Evolutionary conservation across 2,888 invertebrate genomes (phyloP).

Genomic region (Lycocerus yunnanus): DNA sequence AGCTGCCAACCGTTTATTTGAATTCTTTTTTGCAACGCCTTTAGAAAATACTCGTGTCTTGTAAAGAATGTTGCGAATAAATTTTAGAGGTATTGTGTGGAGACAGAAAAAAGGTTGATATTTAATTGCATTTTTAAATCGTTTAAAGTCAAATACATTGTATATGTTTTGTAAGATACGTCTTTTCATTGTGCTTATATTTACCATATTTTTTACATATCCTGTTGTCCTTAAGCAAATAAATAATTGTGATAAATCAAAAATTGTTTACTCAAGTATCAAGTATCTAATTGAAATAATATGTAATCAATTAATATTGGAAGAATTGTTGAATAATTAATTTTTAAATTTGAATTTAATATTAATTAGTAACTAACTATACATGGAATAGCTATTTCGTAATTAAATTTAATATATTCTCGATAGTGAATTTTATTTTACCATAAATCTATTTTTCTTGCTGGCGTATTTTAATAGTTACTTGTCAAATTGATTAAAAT

Average conservation of each 20-base stretch:
- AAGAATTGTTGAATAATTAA: too few relatives aligned
- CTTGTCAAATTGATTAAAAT: too few relatives aligned
- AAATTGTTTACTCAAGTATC: too few relatives aligned
- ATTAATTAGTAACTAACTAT: too few relatives aligned
- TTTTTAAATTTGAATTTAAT: too few relatives aligned
- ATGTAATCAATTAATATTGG: too few relatives aligned
- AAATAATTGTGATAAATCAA: background rate
- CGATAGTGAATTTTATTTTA: too few relatives aligned
- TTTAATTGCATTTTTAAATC: background rate
- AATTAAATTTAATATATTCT: too few relatives aligned
- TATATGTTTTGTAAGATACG: background rate
- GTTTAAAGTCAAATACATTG: background rate
- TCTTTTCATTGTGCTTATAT: background rate
- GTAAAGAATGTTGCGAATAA: background rate
- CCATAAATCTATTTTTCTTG: too few relatives aligned
- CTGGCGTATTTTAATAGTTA: too few relatives aligned
- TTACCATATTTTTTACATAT: background rate
- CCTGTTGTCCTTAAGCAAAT: background rate
- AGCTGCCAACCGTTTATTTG: constrained; percentile 6
- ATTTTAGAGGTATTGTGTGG: background rate
- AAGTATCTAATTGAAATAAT: too few relatives aligned
- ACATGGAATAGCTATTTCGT: too few relatives aligned
- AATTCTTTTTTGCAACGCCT: background rate
- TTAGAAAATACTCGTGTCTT: background rate
- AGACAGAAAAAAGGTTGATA: background rate